Conservation (phyloP, 2,888 invertebrate species). For the Drosophila cognata region DNA sequence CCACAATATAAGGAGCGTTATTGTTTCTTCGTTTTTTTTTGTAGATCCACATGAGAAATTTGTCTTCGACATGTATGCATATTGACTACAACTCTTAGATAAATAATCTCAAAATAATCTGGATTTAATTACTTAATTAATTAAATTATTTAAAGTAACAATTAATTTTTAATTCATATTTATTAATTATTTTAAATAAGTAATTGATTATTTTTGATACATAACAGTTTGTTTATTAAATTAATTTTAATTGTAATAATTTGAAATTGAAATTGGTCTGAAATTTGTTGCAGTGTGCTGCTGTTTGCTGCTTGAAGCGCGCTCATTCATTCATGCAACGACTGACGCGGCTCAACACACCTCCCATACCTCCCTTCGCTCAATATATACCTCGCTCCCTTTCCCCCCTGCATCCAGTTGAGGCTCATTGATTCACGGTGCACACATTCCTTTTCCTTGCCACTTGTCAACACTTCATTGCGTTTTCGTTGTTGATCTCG, state of each 20-base stretch:
- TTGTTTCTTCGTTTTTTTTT: neutral
- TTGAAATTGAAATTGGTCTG: neutral
- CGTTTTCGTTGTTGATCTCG: slow-evolving; percentile 35
- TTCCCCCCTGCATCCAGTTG: slow-evolving; percentile 44
- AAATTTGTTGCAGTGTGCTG: slow-evolving; percentile 5
- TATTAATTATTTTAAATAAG: neutral
- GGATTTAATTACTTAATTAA: no score
- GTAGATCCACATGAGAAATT: neutral
- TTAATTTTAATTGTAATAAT: neutral
- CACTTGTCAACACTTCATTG: slow-evolving; percentile 78
- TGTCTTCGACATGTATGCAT: neutral
- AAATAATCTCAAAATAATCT: neutral
- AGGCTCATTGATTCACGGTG: slow-evolving; percentile 77
- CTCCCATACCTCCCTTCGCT: neutral
- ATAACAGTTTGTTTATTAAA: neutral
- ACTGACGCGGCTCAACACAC: slow-evolving; percentile 6
- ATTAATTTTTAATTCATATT: neutral
- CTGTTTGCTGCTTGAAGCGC: slow-evolving; percentile 39
- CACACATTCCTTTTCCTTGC: slow-evolving; percentile 79
- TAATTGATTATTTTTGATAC: neutral
- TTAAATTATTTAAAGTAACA: neutral
- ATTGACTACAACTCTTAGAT: neutral
- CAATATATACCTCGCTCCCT: neutral
- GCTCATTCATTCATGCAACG: slow-evolving; percentile 75
- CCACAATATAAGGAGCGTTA: neutral